Evolutionary conservation across 2,113 vertebrate genomes (phyloP), one percentile per base, ranked within the genome.

Genomic region (Pseudorhombus dupliciocellatus): DNA sequence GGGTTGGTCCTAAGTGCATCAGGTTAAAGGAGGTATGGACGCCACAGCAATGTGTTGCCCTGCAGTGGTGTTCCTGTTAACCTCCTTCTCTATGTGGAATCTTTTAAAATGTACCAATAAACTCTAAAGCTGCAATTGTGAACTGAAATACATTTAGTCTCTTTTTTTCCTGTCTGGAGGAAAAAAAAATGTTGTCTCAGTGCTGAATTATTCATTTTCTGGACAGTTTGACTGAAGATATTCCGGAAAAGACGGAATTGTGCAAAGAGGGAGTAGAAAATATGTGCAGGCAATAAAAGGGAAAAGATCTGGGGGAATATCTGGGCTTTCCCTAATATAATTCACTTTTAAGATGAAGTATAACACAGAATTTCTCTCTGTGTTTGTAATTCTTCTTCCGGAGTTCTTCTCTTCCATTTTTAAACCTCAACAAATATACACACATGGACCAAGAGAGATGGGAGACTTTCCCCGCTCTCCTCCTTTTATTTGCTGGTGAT

Each of bases 121-220:
- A 81, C 61, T 24, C 10, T 57, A 40, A 77, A 64, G 25, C 61
- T 54, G 65, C 21, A 31, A n/a, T 61, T 63, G 58, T 65, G 52
- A 70, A 46, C 28, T 7, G 21, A 48, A 72, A 82, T 65, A 63
- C 0, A 11, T 77, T 70, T 59, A 54, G 53, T 64, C 4, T 65
- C 50, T 30, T 37, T 71, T 51, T 66, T 56, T 77, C 1, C 10
- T 68, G 56, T 50, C 51, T 22, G 46, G 68, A 54, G 48, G 48
- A 21, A 22, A 73, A 73, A 73, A 14, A 63, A 18, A 21, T 61
- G 73, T 84, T 84, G 72, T 70, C 42, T 28, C 54, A 58, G 59
- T 76, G 50, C 25, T 88, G 70, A 88, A 89, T 90, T 83, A 90
- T 88, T 89, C 66, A 91, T 84, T 55, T 48, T 53, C 44, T 1